Evolutionary conservation across 2,888 invertebrate species (phyloP).

Genomic region (Ectemnius lituratus): DNA sequence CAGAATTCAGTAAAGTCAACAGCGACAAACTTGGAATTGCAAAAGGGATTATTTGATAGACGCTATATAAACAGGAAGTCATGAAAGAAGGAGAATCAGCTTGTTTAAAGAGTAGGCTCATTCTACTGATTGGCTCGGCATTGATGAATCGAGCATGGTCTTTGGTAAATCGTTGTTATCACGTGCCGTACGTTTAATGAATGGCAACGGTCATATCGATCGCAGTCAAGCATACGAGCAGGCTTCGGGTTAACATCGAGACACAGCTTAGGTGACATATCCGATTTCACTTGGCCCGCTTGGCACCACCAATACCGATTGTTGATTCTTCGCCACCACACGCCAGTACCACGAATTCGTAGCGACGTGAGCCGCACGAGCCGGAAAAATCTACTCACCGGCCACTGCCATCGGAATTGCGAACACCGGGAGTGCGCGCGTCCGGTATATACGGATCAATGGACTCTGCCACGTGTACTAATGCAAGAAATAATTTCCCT

Average conservation of each 20-base stretch:
- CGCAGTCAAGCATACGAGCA: neutral
- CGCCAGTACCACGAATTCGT: neutral
- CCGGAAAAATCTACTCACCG: conserved; percentile 7
- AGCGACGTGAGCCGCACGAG: neutral
- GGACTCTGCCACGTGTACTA: conserved; percentile 7
- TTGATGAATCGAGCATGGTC: no score
- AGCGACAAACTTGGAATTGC: no score
- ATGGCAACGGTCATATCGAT: neutral
- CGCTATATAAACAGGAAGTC: no score
- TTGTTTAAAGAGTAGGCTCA: no score
- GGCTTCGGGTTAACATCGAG: neutral
- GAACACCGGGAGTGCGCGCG: conserved; percentile 5
- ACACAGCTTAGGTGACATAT: neutral
- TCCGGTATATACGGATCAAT: conserved; percentile 3
- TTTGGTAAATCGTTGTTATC: no score
- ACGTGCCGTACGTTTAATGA: conserved; percentile 1
- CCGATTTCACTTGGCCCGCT: neutral
- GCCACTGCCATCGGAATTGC: conserved; percentile 1
- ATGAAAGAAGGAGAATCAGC: no score
- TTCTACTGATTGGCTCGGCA: no score
- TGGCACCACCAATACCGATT: neutral
- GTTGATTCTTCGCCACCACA: neutral
- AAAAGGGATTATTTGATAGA: no score
- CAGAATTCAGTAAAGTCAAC: no score
- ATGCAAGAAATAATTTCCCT: conserved; percentile 4